phyloP scores from a whole-genome alignment of 2,888 invertebrate genomes.

The Meliscaeva auricollis region DNA sequence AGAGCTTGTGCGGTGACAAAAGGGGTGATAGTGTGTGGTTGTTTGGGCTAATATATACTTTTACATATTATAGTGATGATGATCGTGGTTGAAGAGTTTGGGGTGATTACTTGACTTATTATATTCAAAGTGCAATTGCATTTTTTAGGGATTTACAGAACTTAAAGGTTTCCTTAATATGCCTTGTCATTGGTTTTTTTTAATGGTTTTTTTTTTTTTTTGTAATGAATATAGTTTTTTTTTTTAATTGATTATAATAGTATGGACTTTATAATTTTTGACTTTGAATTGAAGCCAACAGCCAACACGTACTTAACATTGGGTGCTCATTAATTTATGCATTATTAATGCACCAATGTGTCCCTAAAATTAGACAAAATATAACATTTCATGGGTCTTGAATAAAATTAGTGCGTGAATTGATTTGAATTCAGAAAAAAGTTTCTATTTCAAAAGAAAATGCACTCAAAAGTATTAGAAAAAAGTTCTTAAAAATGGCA shows the following conservation, averaged over 20 bases:
- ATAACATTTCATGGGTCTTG: too few species aligned
- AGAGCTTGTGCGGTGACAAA: slow-evolving; percentile 3
- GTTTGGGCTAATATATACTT: too few species aligned
- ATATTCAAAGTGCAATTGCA: slow-evolving; percentile 56
- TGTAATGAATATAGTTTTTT: slow-evolving; percentile 44
- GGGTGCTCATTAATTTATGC: slow-evolving; percentile 15
- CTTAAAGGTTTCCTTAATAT: slow-evolving; percentile 13
- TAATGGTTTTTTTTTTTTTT: not conserved
- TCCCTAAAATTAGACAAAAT: too few species aligned
- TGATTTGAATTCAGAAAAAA: too few species aligned
- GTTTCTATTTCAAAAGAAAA: too few species aligned
- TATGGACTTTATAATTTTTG: slow-evolving; percentile 64
- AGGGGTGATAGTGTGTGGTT: slow-evolving; percentile 22
- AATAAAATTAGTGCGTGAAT: too few species aligned
- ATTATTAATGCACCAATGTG: not conserved
- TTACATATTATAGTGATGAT: slow-evolving; percentile 26
- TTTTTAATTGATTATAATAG: slow-evolving; percentile 39
- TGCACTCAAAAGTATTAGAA: too few species aligned
- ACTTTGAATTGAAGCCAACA: slow-evolving; percentile 30
- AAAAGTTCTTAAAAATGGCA: too few species aligned
- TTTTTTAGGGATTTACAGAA: slow-evolving; percentile 24
- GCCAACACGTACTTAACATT: slow-evolving; percentile 25
- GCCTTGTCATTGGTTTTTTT: slow-evolving; percentile 46
- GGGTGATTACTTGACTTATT: slow-evolving; percentile 34
- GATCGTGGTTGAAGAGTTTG: slow-evolving; percentile 30